phyloP scores from a whole-genome alignment of 92 coral and sea anemone species.

The Epizoanthus fatuus region DNA sequence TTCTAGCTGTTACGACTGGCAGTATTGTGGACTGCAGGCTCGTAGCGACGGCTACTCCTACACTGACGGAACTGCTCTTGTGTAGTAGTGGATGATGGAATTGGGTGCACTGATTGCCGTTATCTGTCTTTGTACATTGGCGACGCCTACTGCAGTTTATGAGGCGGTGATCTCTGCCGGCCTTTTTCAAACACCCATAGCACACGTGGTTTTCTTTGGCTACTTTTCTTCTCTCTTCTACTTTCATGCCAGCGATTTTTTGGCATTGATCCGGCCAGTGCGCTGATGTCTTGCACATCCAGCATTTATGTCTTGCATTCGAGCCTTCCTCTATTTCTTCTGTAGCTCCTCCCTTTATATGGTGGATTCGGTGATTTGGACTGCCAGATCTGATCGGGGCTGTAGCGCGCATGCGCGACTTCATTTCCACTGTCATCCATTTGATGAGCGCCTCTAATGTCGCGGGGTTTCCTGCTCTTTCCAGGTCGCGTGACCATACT shows the following conservation, averaged over 20 bases:
- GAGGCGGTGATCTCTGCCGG: conserved; percentile 43
- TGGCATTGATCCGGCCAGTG: conserved; percentile 80
- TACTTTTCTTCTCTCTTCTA: conserved; percentile 48
- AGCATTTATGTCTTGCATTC: conserved; percentile 36
- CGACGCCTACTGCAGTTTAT: conserved; percentile 22
- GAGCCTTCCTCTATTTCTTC: no score
- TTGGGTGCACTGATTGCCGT: conserved; percentile 25
- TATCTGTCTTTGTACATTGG: conserved; percentile 34
- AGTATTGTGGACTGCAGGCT: conserved; percentile 40
- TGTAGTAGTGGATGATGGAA: conserved; percentile 71
- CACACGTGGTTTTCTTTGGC: conserved; percentile 63
- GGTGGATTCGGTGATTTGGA: conserved; percentile 45
- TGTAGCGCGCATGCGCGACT: conserved; percentile 73
- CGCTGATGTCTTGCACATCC: conserved; percentile 55
- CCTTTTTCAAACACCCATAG: conserved; percentile 28
- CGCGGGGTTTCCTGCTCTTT: conserved; percentile 65
- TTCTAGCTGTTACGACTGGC: conserved; percentile 49
- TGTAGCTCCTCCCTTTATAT: conserved; percentile 4
- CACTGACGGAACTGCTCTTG: conserved; percentile 39
- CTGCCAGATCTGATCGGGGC: conserved; percentile 61
- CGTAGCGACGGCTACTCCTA: conserved; percentile 48
- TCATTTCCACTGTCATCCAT: conserved; percentile 80
- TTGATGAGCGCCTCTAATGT: conserved; percentile 63
- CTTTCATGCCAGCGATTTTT: conserved; percentile 47
- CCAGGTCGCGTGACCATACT: conserved; percentile 75